Evolutionary conservation across 2,113 vertebrate species (phyloP), one percentile per base, ranked within the genome.

Genomic region (Falcunculus frontatus): DNA sequence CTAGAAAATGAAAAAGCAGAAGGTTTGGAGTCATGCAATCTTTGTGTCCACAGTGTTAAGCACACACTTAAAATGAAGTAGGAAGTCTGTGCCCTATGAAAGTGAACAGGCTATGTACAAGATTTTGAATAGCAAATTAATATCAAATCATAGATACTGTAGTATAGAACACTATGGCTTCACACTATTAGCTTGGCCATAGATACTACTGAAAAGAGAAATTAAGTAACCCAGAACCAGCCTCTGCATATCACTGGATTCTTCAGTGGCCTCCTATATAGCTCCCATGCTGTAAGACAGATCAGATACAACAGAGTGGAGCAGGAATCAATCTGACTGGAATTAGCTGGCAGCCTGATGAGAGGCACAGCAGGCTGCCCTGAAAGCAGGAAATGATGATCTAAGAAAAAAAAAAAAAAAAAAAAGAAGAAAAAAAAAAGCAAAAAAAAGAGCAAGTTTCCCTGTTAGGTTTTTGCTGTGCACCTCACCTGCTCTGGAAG

Each of bases 401-500:
- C 96, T 67, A 96, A 91, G 93, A 30, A 19, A 20, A 68, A 82
- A 11, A 23, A 33, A 46, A 26, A 26, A 10, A 76, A 82, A 37
- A 87, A 84, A 93, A 46, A 65, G 77, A 91, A 11, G 53, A 37
- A 46, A 93, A 35, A 33, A 93, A 87, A 73, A 70, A 80, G 59
- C 42, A 93, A 35, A 33, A 93, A 87, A 73, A 70, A 80, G 59
- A 27, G 70, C 62, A 96, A 96, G 97, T 98, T 97, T 97, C 98
- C 98, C 98, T 97, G 97, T 87, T 93, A 95, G 77, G 96, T 98
- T 98, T 97, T 97, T 90, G 97, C 94, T 98, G 95, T 98, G 98
- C 98, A 98, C 99, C 99, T 99, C 99, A 99, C 99, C 99, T 99
- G 99, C 99, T 99, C 99, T 99, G 99, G 99, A 99, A 99, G 99